phyloP scores from a whole-genome alignment of 2,888 invertebrate genomes.

The Drosophila setosimentum region DNA sequence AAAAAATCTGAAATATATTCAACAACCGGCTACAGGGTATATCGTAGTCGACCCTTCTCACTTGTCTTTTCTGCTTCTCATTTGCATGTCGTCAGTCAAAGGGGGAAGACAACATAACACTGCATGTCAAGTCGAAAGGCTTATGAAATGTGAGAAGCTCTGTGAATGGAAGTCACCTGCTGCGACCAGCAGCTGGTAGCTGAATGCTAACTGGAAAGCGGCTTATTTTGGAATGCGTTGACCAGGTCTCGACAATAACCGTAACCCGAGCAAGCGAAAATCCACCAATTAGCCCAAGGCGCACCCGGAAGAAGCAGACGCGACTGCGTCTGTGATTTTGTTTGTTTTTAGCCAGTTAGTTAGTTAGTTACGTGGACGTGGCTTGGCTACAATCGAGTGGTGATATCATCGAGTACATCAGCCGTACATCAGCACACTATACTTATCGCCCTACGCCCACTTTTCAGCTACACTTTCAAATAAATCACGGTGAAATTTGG shows the following conservation, averaged over 20 bases:
- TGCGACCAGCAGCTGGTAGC: neutral
- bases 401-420: conserved; percentile 63
- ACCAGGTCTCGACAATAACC: conserved; percentile 50
- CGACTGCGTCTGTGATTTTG: conserved; percentile 52
- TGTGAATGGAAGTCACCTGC: conserved; percentile 50
- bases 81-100: neutral
- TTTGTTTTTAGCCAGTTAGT: neutral
- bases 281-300: conserved; percentile 63
- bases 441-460: neutral
- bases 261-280: conserved; percentile 64
- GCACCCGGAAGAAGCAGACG: conserved; percentile 31
- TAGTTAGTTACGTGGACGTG: neutral
- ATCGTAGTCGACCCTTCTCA: neutral
- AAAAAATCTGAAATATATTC: neutral
- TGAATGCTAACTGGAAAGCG: conserved; percentile 14
- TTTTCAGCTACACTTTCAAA: neutral
- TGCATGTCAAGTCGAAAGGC: conserved; percentile 53
- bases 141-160: conserved; percentile 74
- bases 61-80: neutral
- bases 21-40: neutral
- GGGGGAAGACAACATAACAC: conserved; percentile 1
- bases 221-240: conserved; percentile 70
- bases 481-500: neutral
- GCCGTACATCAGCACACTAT: conserved; percentile 7
- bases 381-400: conserved; percentile 4